Evolutionary conservation across 2,797 vertebrate genomes (phyloP), one percentile per base, ranked within the genome.

Genomic region (Phaenicophaeus curvirostris): DNA sequence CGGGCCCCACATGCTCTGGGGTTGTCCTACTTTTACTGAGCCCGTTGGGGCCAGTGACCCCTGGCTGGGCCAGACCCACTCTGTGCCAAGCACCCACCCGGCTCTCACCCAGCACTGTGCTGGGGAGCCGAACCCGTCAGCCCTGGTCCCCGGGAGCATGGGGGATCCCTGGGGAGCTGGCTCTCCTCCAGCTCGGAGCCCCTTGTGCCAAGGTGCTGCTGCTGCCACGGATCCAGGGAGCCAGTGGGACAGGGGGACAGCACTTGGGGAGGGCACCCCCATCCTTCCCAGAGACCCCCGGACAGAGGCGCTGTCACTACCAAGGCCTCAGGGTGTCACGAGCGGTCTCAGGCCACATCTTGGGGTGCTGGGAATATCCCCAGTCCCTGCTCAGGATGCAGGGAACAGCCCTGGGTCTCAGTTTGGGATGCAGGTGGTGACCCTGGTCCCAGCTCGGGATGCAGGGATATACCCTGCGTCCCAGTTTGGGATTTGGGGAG

Each of bases 1-100:
- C 13, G 2, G 8, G 31, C 13, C 8, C 65, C 57, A 0, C 79
- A 15, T 0, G 15, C 58, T 9, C 17, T 3, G 63, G 7, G 28
- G 16, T 10, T 1, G 31, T 4, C 65, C 65, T 77, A 4, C 20
- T 66, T 54, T 50, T 3, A 19, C 33, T 6, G 0, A 2, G 76
- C n/a, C 50, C 5, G 7, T 73, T 76, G 35, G 11, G 65, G 46
- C 8, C 10, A 74, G 5, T 5, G 8, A 27, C 8, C n/a, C 27
- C 41, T 8, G 5, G 5, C 9, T 21, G n/a, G 53, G 27, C 30
- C 59, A 76, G 37, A 46, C 35, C 37, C 2, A 1, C 59, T 57
- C 35, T 12, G 7, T 9, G 48, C 42, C 42, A 3, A 2, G 68
- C 1, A 3, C 39, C 58, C 8, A 5, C 48, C 9, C 48, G 6